Conservation (phyloP, 2,888 invertebrate genomes). For the Arge pagana region DNA sequence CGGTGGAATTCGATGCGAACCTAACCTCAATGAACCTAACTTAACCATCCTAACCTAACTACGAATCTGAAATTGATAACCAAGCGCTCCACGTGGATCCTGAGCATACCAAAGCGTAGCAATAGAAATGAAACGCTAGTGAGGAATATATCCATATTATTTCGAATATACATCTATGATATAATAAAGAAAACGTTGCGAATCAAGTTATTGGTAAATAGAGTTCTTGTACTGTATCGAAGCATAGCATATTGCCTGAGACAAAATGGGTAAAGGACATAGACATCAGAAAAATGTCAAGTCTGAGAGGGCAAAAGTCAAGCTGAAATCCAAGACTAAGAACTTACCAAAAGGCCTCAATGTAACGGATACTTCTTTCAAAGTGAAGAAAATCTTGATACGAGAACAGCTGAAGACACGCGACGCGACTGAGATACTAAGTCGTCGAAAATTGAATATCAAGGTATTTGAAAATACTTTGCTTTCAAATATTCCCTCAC, state of each 20-base stretch:
- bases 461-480: conserved; percentile 59
- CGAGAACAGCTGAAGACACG: conserved; percentile 72
- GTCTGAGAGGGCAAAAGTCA: conserved; percentile 87
- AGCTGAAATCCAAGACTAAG: conserved; percentile 74
- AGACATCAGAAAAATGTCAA: conserved; percentile 77
- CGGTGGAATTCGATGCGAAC: no score
- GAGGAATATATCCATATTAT: no score
- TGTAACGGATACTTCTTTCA: conserved; percentile 87
- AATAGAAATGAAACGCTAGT: no score
- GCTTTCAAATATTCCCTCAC: no score
- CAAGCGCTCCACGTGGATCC: no score
- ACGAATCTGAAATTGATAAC: no score
- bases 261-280: conserved; percentile 63
- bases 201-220: no score
- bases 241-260: background rate
- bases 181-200: no score
- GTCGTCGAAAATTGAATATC: conserved; percentile 70
- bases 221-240: background rate
- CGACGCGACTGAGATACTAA: conserved; percentile 65
- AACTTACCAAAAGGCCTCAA: conserved; percentile 83
- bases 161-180: no score
- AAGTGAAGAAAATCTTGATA: conserved; percentile 84
- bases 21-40: no score
- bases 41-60: no score
- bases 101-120: no score